These are phyloP conservation scores for Salmo trutta DNA, from an alignment of 2,797 vertebrate species.

Conservation along the genomic window DNA sequence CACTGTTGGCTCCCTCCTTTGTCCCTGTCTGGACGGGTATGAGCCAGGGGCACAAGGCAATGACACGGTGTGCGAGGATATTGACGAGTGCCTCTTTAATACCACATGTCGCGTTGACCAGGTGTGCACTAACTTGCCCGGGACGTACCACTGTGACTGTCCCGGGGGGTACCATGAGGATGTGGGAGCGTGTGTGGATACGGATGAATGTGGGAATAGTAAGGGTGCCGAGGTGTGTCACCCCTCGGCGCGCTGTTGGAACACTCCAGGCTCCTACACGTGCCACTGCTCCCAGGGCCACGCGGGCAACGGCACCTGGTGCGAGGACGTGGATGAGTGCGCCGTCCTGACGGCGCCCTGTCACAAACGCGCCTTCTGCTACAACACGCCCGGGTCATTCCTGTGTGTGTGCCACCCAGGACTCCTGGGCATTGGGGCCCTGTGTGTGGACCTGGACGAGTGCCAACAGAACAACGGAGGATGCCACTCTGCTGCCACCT, in stretches of 20 bases:
- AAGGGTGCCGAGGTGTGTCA: conserved; percentile 61
- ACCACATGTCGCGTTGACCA: conserved; percentile 74
- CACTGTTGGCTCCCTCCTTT: conserved; percentile 71
- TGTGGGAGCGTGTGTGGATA: conserved; percentile 69
- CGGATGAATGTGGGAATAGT: conserved; percentile 70
- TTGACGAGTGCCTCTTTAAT: conserved; percentile 73
- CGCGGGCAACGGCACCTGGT: conserved; percentile 73
- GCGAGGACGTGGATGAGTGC: conserved; percentile 81
- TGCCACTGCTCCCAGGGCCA: conserved; percentile 78
- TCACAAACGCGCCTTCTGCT: conserved; percentile 68
- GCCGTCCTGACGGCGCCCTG: conserved; percentile 56
- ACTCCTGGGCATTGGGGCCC: conserved; percentile 62
- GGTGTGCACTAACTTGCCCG: conserved; percentile 75
- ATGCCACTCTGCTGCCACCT: conserved; percentile 74
- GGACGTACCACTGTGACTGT: conserved; percentile 74
- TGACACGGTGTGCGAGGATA: conserved; percentile 64
- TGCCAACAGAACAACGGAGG: conserved; percentile 66
- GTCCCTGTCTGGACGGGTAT: conserved; percentile 70
- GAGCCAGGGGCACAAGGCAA: conserved; percentile 18
- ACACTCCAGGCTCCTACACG: conserved; percentile 75
- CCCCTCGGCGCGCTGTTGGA: conserved; percentile 72
- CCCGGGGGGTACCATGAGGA: conserved; percentile 67
- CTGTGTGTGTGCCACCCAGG: conserved; percentile 71
- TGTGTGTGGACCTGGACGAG: conserved; percentile 80
- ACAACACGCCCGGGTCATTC: conserved; percentile 80